A percentile compares a stretch with the other conserved stretches of the same genome.
phyloP scores from a whole-genome alignment of 1,140 invertebrate genomes.

The Brachionus asplanchnoidis region DNA sequence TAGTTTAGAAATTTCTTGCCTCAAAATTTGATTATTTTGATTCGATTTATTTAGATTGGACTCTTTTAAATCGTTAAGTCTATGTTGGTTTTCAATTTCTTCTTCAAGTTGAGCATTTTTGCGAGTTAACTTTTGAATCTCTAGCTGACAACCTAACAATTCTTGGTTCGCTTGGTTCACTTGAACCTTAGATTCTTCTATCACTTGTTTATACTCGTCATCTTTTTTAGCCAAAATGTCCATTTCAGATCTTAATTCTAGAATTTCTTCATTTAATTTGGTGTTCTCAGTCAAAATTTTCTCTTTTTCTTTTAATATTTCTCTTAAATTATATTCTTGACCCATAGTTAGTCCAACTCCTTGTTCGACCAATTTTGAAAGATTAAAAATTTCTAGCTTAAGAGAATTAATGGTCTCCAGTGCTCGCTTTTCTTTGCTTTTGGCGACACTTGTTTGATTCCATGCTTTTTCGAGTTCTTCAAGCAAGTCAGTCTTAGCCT shows the following conservation, averaged over 20 bases:
- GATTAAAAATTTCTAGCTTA: slow-evolving; percentile 57
- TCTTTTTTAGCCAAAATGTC: slow-evolving; percentile 45
- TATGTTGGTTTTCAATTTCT: slow-evolving; percentile 54
- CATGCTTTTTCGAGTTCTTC: slow-evolving; percentile 60
- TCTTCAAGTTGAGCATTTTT: slow-evolving; percentile 57
- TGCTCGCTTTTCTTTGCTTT: slow-evolving; percentile 57
- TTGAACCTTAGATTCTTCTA: slow-evolving; percentile 21
- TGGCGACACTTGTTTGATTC: slow-evolving; percentile 58
- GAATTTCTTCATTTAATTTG: slow-evolving; percentile 50
- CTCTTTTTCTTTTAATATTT: slow-evolving; percentile 54
- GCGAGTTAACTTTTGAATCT: slow-evolving; percentile 54
- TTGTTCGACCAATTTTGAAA: slow-evolving; percentile 57
- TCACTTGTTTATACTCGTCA: slow-evolving; percentile 45
- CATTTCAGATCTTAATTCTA: slow-evolving; percentile 48
- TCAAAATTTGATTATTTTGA: slow-evolving; percentile 50
- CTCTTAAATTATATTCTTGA: slow-evolving; percentile 50
- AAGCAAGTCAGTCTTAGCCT: neutral
- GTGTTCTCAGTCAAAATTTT: slow-evolving; percentile 54
- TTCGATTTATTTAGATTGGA: slow-evolving; percentile 52
- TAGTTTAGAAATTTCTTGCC: slow-evolving; percentile 50
- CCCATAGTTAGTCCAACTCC: slow-evolving; percentile 52
- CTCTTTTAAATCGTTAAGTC: slow-evolving; percentile 51
- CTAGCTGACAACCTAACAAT: slow-evolving; percentile 45
- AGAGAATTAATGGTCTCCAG: slow-evolving; percentile 57
- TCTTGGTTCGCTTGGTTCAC: slow-evolving; percentile 9